These are phyloP conservation scores for Drosophila watanabei DNA, from an alignment of 1,140 invertebrate species.

Conservation along the genomic window DNA sequence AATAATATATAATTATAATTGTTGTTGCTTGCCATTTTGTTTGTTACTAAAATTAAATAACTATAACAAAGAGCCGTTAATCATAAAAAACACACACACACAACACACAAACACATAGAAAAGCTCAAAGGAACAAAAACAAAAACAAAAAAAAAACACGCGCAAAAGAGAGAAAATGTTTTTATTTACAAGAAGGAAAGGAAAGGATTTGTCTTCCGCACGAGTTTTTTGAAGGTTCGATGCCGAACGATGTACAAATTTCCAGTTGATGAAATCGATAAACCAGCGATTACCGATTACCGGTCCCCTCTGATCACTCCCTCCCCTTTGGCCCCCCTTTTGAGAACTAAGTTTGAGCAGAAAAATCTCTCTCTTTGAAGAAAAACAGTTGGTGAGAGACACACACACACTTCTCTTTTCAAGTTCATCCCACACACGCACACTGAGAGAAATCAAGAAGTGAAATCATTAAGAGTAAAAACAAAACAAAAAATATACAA, in stretches of 20 bases:
- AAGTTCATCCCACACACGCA: conserved; percentile 1
- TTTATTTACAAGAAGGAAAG: conserved; percentile 18
- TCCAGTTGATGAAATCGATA: conserved; percentile 35
- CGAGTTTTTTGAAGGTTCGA: conserved; percentile 35
- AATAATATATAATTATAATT: conserved; percentile 28
- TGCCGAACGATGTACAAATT: conserved; percentile 49
- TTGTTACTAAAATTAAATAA: conserved; percentile 40
- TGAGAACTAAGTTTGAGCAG: neutral
- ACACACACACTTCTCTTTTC: neutral
- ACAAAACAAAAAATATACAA: neutral
- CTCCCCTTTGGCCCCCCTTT: neutral
- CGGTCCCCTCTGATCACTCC: neutral
- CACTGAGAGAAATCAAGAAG: conserved; percentile 16
- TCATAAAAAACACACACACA: conserved; percentile 30
- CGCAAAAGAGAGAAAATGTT: conserved; percentile 39
- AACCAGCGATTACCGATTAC: conserved; percentile 25
- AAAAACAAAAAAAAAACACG: conserved; percentile 36
- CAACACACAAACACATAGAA: conserved; percentile 23
- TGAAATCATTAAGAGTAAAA: conserved; percentile 2
- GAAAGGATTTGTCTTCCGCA: conserved; percentile 47
- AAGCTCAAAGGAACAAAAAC: conserved; percentile 57
- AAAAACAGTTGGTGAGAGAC: neutral
- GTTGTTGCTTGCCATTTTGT: conserved; percentile 60
- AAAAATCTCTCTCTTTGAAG: neutral
- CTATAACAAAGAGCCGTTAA: conserved; percentile 52